A percentile compares a stretch with the other conserved stretches of the same genome.
Conservation (phyloP, 2,888 invertebrate species). For the Campoletis raptor region DNA sequence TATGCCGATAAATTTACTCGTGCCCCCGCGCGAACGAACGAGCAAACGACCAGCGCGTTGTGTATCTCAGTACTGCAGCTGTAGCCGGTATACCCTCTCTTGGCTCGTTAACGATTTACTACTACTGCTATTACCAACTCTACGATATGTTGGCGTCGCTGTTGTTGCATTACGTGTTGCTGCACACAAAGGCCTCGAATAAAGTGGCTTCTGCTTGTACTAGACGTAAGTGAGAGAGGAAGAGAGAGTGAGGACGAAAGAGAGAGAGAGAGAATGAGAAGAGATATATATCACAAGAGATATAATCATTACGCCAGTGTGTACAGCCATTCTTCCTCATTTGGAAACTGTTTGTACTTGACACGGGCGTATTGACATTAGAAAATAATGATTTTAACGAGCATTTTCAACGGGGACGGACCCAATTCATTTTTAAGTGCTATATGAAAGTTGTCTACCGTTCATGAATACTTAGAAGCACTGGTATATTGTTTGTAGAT, state of each 20-base stretch:
- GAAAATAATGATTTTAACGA: constrained; percentile 30
- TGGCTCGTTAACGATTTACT: constrained; percentile 63
- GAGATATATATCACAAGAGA: constrained; percentile 28
- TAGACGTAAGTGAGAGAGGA: background rate
- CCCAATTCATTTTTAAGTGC: constrained; percentile 11
- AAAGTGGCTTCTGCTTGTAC: constrained; percentile 47
- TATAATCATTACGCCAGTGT: constrained; percentile 28
- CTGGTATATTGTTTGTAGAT: background rate
- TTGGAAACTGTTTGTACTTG: constrained; percentile 39
- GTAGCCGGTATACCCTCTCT: constrained; percentile 33
- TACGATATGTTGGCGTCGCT: constrained; percentile 54
- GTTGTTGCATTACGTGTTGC: constrained; percentile 43
- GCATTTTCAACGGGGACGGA: background rate
- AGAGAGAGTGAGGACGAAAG: constrained; percentile 9
- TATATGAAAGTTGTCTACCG: background rate
- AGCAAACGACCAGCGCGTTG: constrained; percentile 40
- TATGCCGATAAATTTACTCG: constrained; percentile 74
- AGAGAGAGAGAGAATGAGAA: background rate
- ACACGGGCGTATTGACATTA: constrained; percentile 31
- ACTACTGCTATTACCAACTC: constrained; percentile 47
- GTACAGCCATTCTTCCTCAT: constrained; percentile 56
- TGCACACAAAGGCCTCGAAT: constrained; percentile 50
- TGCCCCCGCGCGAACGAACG: constrained; percentile 67
- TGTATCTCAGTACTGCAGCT: constrained; percentile 40
- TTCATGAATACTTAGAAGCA: background rate